Evolutionary conservation across 1,140 invertebrate species (phyloP), one percentile per base, ranked within the genome.

Genomic region (Atta cephalotes): DNA sequence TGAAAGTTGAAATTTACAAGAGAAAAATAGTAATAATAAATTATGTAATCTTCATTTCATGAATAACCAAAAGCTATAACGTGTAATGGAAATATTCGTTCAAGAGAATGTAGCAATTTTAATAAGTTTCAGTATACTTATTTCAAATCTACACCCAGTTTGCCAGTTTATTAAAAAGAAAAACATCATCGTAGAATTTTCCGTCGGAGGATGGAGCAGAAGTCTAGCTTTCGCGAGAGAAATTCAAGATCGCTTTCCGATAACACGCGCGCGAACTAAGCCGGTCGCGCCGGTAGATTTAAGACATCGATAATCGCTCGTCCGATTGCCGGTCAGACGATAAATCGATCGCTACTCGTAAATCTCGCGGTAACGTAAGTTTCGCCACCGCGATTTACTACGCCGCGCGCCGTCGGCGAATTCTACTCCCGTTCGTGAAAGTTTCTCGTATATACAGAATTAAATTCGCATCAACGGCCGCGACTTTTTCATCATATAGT

Each of bases 261-360:
- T 84, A 84, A 84, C 80, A 1, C 68, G 31, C 25, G 79, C 53
- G 80, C 80, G 70, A 66, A 25, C 80, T 53, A 56, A 31, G 56
- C 66, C 56, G 80, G 39, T 82, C 80, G 45, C 80, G 70, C 74
- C 56, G 70, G 31, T 70, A 84, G 80, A 84, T 84, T 84, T 84
- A 84, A 84, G 80, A 76, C 80, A n/a, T 35, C 80, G 80, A 84
- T 84, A 84, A 84, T 84, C 80, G 80, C 58, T 74, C 80, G 70
- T 84, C 28, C 70, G 80, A 49, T 56, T 71, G 56, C 70, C 56
- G 49, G 49, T 28, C 65, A 56, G 16, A 74, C 80, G 80, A 76
- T 84, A 84, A 84, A 84, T 84, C 80, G 70, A 84, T 84, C 70
- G 80, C n/a, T 5, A 39, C 68, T 58, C 56, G 28, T 84, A 84